These are phyloP conservation scores for Psophia crepitans DNA, from an alignment of 2,113 vertebrate species.

Conservation along the genomic window DNA sequence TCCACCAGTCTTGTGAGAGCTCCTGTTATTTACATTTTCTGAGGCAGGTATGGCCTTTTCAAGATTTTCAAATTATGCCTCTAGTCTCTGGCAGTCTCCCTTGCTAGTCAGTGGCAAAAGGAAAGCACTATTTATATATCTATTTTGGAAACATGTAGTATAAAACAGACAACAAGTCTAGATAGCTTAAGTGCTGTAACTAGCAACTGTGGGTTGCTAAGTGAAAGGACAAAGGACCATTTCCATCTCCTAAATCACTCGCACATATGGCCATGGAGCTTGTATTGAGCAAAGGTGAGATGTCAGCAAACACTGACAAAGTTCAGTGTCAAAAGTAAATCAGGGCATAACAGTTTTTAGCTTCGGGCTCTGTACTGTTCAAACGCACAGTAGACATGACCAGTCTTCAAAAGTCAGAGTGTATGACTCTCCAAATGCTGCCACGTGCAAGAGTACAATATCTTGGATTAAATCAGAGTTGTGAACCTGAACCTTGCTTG, in stretches of 20 bases:
- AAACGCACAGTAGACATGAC: neutral
- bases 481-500: neutral
- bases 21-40: neutral
- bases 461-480: neutral
- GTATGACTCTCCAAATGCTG: neutral
- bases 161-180: neutral
- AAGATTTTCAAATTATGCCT: neutral
- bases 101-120: neutral
- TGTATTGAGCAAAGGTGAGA: neutral
- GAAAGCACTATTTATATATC: neutral
- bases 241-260: neutral
- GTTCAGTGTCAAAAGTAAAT: neutral
- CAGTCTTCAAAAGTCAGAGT: neutral
- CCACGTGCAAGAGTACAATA: neutral
- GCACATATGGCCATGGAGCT: neutral
- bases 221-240: neutral
- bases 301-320: neutral
- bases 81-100: neutral
- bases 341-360: neutral
- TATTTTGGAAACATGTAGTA: neutral
- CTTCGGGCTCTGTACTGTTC: neutral
- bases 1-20: neutral
- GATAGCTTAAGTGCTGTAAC: neutral
- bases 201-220: neutral
- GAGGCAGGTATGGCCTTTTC: neutral